These are phyloP conservation scores for Sebastes steindachneri DNA, from an alignment of 2,797 vertebrate species.

Conservation along the genomic window DNA sequence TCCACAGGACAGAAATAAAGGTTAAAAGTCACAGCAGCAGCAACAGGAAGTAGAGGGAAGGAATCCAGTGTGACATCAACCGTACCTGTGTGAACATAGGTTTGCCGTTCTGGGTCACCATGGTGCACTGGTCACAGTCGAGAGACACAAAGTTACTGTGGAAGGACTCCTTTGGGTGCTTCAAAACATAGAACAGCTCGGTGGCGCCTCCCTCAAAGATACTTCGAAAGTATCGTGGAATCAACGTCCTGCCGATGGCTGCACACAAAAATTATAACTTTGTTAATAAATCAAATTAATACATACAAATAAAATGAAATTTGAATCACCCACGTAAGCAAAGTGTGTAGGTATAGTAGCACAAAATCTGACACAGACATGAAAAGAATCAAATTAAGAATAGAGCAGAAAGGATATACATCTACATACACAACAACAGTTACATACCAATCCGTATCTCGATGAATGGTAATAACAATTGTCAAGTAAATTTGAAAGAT, in stretches of 20 bases:
- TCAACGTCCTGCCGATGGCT: conserved; percentile 98
- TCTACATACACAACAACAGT: too few species aligned
- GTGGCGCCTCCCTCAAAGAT: conserved; percentile 98
- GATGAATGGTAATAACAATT: neutral
- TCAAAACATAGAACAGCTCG: conserved; percentile 96
- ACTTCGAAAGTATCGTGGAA: conserved; percentile 98
- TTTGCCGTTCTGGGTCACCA: conserved; percentile 99
- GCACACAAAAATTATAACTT: neutral
- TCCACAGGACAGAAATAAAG: neutral
- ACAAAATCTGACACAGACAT: neutral
- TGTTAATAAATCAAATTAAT: neutral
- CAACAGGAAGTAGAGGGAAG: neutral
- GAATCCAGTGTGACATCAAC: neutral
- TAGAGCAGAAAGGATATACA: neutral
- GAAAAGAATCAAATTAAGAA: neutral
- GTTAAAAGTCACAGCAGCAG: neutral
- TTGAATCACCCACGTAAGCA: neutral
- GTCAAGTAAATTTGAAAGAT: neutral
- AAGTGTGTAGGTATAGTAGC: neutral
- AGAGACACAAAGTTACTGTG: conserved; percentile 98
- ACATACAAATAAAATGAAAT: neutral
- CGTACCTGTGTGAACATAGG: conserved; percentile 98
- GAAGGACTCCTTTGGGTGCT: conserved; percentile 98
- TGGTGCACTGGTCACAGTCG: conserved; percentile 99
- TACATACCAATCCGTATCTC: neutral